Percentiles rank a stretch among this genome's conserved stretches.
Evolutionary conservation across 2,113 vertebrate genomes (phyloP).

Genomic region (Nannospalax galili): DNA sequence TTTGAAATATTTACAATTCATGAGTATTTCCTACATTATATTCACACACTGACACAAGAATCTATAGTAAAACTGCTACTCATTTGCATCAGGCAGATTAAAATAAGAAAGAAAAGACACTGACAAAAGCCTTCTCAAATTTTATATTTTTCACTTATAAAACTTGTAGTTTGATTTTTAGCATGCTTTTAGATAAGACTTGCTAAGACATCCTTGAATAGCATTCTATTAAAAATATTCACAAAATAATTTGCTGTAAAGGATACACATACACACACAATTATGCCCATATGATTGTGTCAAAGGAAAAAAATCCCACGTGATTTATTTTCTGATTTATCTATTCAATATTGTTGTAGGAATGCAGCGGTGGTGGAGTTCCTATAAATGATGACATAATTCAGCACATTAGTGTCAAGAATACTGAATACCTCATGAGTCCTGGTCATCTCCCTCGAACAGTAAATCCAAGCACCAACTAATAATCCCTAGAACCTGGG

Average conservation of each 20-base stretch:
- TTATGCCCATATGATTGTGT: neutral
- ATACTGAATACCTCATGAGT: neutral
- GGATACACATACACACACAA: neutral
- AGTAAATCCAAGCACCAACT: neutral
- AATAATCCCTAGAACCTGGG: neutral
- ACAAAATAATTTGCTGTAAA: neutral
- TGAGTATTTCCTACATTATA: neutral
- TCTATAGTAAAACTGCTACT: slow-evolving; percentile 11
- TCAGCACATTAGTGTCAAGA: neutral
- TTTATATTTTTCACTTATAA: slow-evolving; percentile 45
- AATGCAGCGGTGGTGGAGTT: neutral
- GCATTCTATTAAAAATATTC: neutral
- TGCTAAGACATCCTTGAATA: slow-evolving; percentile 30
- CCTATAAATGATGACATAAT: neutral
- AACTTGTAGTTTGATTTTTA: neutral
- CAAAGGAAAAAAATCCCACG: neutral
- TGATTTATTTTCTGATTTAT: neutral
- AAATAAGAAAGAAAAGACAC: slow-evolving; percentile 11
- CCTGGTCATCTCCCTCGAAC: neutral
- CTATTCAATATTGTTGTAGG: slow-evolving; percentile 38
- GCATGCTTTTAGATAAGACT: neutral
- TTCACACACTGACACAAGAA: neutral
- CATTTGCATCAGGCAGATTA: neutral
- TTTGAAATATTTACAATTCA: slow-evolving; percentile 30
- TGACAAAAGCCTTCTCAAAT: neutral